Base-by-base conservation (phyloP, 2,888 invertebrate species). In the Mongoloraphidia duomilia region DNA sequence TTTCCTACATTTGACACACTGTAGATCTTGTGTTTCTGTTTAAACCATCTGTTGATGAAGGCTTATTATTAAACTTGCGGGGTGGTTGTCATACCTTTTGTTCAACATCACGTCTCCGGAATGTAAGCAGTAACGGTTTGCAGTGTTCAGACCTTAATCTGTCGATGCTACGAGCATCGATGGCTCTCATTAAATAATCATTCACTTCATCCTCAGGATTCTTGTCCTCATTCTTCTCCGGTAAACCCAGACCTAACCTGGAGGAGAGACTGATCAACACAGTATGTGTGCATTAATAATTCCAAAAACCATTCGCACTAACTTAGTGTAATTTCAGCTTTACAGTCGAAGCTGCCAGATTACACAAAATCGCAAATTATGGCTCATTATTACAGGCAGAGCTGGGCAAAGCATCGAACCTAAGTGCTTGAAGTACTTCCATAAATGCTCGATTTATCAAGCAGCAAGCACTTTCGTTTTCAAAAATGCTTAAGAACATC, bases 101-200 rank as follows among this genome's bases (percentile, higher is more conserved):
- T 67, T 96, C 95, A 55, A 91, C 76, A 35, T 80, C 75, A 2
- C 72, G 65, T 59, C 91, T 81, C 54, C 85, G 80, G 73, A 96
- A 96, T 53, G 84, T 85, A 50, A 96, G 77, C 33, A 90, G 75
- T 64, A 92, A 75, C 0, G 84, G 82, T 48, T 81, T 80, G 65
- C 95, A 95, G 66, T 96, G 92, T 63, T 95, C 90, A 1, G 84
- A 77, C 48, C 91, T 75, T 47, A 94, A 75, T 46, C 86, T 79
- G 70, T 95, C 93, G 50, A 93, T 90, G 64, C 91, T 91, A 47
- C 94, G 77, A 1, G 94, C 94, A 66, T 95, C 94, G 55, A 96
- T 96, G 11, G 95, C 95, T 56, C 90, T 82, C 78, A 91, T 89
- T 57, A 97, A 74, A 67, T 96, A 96, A 59, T 96, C 96, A 64